Percentiles rank a stretch among this genome's conserved stretches.
Conservation (phyloP, 2,797 vertebrate species). For the Malurus splendens region DNA sequence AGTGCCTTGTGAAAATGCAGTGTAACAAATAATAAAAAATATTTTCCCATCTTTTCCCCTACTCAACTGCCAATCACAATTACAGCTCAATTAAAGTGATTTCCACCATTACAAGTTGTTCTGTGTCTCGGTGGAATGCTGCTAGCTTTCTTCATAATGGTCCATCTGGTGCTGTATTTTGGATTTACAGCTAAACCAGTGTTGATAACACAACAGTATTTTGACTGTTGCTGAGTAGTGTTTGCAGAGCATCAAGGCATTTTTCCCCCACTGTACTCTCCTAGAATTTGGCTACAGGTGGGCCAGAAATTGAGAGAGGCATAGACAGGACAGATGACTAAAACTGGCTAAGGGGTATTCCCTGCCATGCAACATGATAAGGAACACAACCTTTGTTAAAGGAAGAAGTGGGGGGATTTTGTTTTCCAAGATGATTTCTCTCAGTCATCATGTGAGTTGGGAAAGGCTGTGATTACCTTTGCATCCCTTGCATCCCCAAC, state of each 20-base stretch:
- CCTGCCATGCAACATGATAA: background rate
- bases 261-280: background rate
- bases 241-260: background rate
- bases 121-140: background rate
- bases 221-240: background rate
- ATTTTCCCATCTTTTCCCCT: background rate
- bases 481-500: background rate
- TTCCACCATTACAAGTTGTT: background rate
- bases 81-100: background rate
- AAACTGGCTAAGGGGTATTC: background rate
- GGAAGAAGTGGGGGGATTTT: rapidly evolving
- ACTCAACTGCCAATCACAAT: background rate
- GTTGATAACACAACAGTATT: background rate
- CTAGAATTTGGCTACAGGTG: background rate
- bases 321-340: background rate
- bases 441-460: background rate
- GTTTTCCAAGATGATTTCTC: background rate
- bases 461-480: background rate
- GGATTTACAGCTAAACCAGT: background rate
- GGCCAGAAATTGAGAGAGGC: background rate
- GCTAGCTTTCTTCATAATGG: background rate
- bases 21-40: background rate
- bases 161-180: background rate
- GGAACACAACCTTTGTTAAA: background rate
- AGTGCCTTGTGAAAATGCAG: background rate